Percentiles rank a stretch among this genome's conserved stretches.
Conservation (phyloP, 2,113 vertebrate species). For the Vimba vimba region DNA sequence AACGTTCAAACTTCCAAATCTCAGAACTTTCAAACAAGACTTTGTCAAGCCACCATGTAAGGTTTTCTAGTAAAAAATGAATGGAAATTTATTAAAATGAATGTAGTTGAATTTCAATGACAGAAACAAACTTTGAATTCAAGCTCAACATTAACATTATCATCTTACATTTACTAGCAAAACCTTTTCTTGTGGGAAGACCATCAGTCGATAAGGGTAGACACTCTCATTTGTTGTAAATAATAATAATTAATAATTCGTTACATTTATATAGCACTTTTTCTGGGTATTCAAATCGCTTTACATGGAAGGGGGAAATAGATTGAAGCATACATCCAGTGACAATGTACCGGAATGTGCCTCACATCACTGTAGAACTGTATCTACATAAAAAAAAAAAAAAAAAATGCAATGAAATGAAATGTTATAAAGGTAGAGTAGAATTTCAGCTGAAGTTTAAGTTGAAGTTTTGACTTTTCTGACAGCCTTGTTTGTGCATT, state of each 20-base stretch:
- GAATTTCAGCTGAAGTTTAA: conserved; percentile 1
- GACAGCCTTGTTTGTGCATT: conserved; percentile 29
- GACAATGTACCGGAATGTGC: neutral
- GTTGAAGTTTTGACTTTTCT: conserved; percentile 8
- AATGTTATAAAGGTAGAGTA: conserved; percentile 9
- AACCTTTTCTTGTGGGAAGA: neutral
- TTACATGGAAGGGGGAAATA: too few relatives aligned
- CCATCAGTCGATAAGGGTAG: neutral
- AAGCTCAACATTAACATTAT: neutral
- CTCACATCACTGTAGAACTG: neutral
- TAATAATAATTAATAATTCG: too few relatives aligned
- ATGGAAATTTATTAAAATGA: neutral
- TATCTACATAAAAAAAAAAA: neutral
- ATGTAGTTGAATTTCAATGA: neutral
- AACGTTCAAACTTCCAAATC: neutral
- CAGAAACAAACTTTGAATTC: neutral
- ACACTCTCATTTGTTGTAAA: neutral
- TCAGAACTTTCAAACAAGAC: neutral
- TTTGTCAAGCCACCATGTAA: neutral
- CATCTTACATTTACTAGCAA: neutral
- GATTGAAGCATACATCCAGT: neutral
- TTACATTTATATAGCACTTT: too few relatives aligned
- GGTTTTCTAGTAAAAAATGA: neutral
- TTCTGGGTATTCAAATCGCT: too few relatives aligned
- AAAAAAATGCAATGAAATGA: neutral